These are phyloP conservation scores for Pristionchus mayeri DNA, from an alignment of 2,888 invertebrate genomes.

Conservation along the genomic window DNA sequence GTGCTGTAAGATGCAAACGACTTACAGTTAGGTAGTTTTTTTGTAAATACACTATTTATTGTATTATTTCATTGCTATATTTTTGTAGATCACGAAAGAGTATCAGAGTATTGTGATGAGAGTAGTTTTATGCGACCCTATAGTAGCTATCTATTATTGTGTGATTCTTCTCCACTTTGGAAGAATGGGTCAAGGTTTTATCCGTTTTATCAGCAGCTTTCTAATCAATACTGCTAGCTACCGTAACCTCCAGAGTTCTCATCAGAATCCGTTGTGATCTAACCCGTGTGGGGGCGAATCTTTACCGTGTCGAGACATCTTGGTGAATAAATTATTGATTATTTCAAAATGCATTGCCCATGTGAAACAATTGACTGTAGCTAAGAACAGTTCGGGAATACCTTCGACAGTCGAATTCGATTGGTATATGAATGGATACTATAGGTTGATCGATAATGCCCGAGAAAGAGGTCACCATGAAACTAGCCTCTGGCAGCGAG, in stretches of 20 bases:
- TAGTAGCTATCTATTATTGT: slow-evolving; percentile 12
- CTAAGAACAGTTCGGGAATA: background rate
- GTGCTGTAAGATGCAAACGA: background rate
- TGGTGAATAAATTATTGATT: slow-evolving; percentile 37
- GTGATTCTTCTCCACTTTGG: slow-evolving; percentile 13
- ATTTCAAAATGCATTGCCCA: background rate
- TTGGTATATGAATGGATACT: background rate
- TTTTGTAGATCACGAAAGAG: slow-evolving; percentile 15
- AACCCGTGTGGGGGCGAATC: slow-evolving; percentile 29
- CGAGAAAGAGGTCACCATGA: slow-evolving; percentile 10
- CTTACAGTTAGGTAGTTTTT: background rate
- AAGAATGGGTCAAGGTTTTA: slow-evolving; percentile 36
- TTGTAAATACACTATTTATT: slow-evolving; percentile 37
- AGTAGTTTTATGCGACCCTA: slow-evolving; percentile 11
- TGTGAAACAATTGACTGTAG: background rate
- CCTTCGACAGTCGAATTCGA: background rate
- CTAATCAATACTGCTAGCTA: slow-evolving; percentile 8
- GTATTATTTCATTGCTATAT: background rate
- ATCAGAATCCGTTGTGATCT: slow-evolving; percentile 42
- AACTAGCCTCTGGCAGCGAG: slow-evolving; percentile 26
- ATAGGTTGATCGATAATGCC: slow-evolving; percentile 26
- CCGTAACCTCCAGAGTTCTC: slow-evolving; percentile 25
- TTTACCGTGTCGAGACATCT: slow-evolving; percentile 23
- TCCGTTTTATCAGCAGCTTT: slow-evolving; percentile 28
- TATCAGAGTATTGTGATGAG: slow-evolving; percentile 34